Evolutionary conservation across 2,113 vertebrate genomes (phyloP).

Genomic region (Spea multiplicata): DNA sequence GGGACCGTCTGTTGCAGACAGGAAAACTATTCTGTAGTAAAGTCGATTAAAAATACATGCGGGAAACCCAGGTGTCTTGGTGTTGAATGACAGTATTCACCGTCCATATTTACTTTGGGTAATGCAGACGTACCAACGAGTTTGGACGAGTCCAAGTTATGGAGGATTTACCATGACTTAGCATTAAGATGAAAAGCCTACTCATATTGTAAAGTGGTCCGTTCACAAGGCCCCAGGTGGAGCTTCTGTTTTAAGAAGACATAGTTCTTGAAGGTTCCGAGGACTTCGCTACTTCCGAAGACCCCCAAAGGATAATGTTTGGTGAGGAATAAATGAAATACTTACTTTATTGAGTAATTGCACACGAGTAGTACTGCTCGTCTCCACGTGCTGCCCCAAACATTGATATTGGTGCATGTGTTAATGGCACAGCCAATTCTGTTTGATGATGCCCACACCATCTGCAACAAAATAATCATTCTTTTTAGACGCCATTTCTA

Average conservation of each 20-base stretch:
- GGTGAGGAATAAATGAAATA: slow-evolving; percentile 14
- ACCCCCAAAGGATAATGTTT: background rate
- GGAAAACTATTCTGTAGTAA: background rate
- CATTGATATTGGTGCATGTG: slow-evolving; percentile 71
- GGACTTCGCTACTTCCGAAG: too few species aligned
- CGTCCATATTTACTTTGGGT: background rate
- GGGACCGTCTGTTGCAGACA: too few species aligned
- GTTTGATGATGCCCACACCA: slow-evolving; percentile 88
- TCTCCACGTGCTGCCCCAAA: slow-evolving; percentile 78
- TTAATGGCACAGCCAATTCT: slow-evolving; percentile 81
- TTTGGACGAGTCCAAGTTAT: too few species aligned
- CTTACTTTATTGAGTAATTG: slow-evolving; percentile 93
- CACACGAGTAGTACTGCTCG: slow-evolving; percentile 78
- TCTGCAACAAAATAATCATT: slow-evolving; percentile 63
- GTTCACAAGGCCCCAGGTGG: too few species aligned
- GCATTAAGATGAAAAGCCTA: too few species aligned
- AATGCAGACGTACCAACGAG: background rate
- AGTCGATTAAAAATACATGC: background rate
- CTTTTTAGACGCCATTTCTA: background rate
- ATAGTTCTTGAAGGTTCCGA: too few species aligned
- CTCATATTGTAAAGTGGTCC: too few species aligned
- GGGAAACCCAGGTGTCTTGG: background rate
- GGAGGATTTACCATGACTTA: too few species aligned
- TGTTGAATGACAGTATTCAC: background rate
- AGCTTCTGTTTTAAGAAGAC: background rate